Conservation (phyloP, 1,140 invertebrate species). For the Caenorhabditis latens region DNA sequence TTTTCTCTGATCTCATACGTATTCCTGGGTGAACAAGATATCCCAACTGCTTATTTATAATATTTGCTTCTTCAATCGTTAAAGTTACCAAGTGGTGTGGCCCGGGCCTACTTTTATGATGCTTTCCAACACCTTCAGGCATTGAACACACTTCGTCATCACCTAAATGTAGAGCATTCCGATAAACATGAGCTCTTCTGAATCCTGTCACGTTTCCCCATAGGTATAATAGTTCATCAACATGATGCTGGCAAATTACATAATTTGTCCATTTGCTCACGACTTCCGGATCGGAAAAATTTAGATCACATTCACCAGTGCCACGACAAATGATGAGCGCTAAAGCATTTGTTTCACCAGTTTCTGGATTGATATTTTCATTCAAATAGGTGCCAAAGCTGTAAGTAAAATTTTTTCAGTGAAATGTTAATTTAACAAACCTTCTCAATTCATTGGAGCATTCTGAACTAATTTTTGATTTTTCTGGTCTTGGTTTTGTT, state of each 20-base stretch:
- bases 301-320: no score
- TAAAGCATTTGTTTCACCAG: no score
- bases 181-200: background rate
- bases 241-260: no score
- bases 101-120: background rate
- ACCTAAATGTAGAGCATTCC: no score
- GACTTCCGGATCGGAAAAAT: no score
- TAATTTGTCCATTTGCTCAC: no score
- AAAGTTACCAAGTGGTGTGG: background rate
- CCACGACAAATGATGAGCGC: no score
- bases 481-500: background rate
- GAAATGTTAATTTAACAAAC: background rate
- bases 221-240: background rate
- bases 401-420: background rate
- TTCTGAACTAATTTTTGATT: background rate
- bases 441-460: background rate
- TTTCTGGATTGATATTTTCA: background rate
- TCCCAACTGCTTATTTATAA: background rate
- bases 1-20: background rate
- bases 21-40: conserved; percentile 1
- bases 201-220: background rate
- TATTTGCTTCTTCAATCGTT: background rate
- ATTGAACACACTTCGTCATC: background rate
- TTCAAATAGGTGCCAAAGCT: background rate
- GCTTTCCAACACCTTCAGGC: background rate